Evolutionary conservation across 2,888 invertebrate species (phyloP).

Genomic region (Suillia variegata): DNA sequence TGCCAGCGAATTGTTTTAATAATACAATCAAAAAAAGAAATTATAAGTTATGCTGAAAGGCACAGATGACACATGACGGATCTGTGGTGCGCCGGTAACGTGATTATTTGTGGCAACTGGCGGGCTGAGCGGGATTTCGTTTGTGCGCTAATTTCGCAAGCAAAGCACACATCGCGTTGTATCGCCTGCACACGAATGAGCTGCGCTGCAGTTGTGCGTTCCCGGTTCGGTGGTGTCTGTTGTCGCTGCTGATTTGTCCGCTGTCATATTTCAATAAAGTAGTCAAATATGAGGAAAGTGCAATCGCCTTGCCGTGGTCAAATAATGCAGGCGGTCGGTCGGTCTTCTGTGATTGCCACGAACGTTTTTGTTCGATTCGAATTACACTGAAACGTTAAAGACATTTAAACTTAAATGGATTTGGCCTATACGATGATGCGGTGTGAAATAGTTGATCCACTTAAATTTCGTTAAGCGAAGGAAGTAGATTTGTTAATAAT

Average conservation of each 20-base stretch:
- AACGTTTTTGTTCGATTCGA: no score
- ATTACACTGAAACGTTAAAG: no score
- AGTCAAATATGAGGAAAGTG: conserved; percentile 43
- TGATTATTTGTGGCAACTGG: conserved; percentile 29
- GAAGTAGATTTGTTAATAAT: no score
- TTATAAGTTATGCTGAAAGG: conserved; percentile 25
- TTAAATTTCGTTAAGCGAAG: no score
- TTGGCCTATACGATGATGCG: no score
- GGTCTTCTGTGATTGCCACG: no score
- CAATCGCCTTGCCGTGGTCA: no score
- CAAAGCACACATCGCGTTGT: conserved; percentile 28
- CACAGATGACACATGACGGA: conserved; percentile 34
- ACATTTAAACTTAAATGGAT: no score
- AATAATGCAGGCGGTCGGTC: no score
- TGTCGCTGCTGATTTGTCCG: conserved; percentile 54
- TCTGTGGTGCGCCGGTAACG: conserved; percentile 28
- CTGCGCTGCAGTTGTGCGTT: conserved; percentile 4
- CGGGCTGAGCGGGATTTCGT: not conserved
- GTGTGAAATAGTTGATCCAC: no score
- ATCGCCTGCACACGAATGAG: not conserved
- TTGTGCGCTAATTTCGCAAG: conserved; percentile 28
- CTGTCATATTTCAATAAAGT: conserved; percentile 58
- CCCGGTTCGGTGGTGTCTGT: no score
- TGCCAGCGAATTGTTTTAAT: no score
- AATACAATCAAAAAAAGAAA: conserved; percentile 21